Evolutionary conservation across 2,888 invertebrate species (phyloP).

Genomic region (Disparrhopalites patrizii): DNA sequence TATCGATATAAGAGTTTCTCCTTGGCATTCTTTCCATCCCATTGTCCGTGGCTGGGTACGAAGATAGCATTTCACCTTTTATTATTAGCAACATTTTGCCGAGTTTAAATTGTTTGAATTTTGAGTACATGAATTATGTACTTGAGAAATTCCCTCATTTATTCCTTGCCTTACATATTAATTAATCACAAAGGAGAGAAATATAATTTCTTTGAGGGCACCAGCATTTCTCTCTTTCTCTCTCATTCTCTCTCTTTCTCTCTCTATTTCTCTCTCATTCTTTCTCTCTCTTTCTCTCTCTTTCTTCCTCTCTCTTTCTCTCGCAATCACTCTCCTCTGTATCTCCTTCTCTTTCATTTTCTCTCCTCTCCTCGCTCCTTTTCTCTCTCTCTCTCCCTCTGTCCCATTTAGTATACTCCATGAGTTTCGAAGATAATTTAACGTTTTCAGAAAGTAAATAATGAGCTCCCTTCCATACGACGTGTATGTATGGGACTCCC

Average conservation of each 20-base stretch:
- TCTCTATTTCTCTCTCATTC: neutral
- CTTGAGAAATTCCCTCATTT: slow-evolving; percentile 1
- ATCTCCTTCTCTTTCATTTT: neutral
- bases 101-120: no score
- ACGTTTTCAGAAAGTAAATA: neutral
- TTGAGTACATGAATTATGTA: neutral
- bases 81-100: no score
- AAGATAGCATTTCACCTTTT: neutral
- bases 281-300: neutral
- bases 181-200: slow-evolving; percentile 11
- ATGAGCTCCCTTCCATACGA: no score
- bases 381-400: slow-evolving; percentile 5
- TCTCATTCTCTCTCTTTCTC: no score
- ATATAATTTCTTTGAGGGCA: slow-evolving; percentile 8
- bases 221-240: neutral
- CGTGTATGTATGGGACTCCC: no score
- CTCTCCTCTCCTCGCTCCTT: no score
- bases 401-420: no score
- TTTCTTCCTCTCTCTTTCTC: neutral
- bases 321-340: neutral
- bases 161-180: slow-evolving; percentile 4
- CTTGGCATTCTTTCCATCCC: neutral
- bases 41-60: neutral
- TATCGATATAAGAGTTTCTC: no score
- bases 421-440: neutral